Evolutionary conservation across 2,113 vertebrate genomes (phyloP).

Genomic region (Ptyas mucosa): DNA sequence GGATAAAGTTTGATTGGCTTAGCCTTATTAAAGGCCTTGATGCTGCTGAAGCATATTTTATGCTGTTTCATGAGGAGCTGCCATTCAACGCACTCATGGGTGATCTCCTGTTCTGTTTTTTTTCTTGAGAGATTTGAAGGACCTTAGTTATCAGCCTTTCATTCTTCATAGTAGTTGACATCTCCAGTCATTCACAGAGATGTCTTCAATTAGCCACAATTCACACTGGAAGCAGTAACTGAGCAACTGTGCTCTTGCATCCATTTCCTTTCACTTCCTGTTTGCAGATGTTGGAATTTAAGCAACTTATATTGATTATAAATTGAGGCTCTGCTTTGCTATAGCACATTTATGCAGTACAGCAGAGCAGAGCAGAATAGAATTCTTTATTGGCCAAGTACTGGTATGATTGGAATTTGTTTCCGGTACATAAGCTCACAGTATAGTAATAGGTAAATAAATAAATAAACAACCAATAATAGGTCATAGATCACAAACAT

Average conservation of each 20-base stretch:
- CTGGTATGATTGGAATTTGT: too few relatives aligned
- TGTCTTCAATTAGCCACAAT: background rate
- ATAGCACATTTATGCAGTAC: constrained; percentile 6
- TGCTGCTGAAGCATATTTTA: background rate
- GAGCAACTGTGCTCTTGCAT: constrained; percentile 9
- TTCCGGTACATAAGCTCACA: too few relatives aligned
- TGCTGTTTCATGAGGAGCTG: background rate
- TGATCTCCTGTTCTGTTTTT: background rate
- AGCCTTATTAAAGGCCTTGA: background rate
- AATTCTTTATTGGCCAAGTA: too few relatives aligned
- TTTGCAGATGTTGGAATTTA: constrained; percentile 56
- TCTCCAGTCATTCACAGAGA: background rate
- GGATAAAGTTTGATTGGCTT: background rate
- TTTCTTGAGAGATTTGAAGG: background rate
- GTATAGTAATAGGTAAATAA: too few relatives aligned
- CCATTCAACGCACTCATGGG: background rate
- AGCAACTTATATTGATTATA: constrained; percentile 37
- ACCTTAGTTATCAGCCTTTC: background rate
- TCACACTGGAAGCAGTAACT: background rate
- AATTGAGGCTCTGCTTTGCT: constrained; percentile 17
- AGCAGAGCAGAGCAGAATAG: too few relatives aligned
- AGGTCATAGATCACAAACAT: too few relatives aligned
- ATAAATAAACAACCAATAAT: too few relatives aligned
- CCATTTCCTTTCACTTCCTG: constrained; percentile 20
- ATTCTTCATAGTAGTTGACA: background rate